Conservation (phyloP, 2,888 invertebrate genomes). For the Ditula angustiorana region DNA sequence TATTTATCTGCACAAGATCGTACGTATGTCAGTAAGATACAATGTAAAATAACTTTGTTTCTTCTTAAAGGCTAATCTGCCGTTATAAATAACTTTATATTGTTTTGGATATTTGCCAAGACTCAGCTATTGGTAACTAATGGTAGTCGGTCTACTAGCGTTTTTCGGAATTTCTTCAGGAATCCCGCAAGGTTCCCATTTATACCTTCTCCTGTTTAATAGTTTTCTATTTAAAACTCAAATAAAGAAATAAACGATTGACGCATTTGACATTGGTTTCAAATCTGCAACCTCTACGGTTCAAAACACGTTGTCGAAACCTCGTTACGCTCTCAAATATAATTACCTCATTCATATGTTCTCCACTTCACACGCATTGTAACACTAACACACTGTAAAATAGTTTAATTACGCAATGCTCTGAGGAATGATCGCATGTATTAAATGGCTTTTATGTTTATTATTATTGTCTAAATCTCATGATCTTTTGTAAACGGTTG, state of each 20-base stretch:
- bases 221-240: too few species aligned
- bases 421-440: slow-evolving; percentile 29
- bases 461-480: slow-evolving; percentile 29
- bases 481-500: slow-evolving; percentile 34
- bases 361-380: slow-evolving; percentile 37
- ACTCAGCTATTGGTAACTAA: too few species aligned
- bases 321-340: slow-evolving; percentile 34
- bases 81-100: too few species aligned
- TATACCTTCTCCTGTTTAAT: too few species aligned
- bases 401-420: slow-evolving; percentile 23
- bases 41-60: too few species aligned
- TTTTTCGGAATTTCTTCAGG: too few species aligned
- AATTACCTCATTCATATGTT: slow-evolving; percentile 37
- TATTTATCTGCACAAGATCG: too few species aligned
- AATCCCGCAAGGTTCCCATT: too few species aligned
- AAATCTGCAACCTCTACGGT: slow-evolving; percentile 18
- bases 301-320: slow-evolving; percentile 29
- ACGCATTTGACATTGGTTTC: slow-evolving; percentile 17
- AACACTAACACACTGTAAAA: slow-evolving; percentile 36
- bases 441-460: slow-evolving; percentile 25
- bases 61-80: too few species aligned
- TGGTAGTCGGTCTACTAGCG: too few species aligned
- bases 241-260: not conserved
- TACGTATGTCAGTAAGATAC: too few species aligned
- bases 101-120: too few species aligned